Conservation (phyloP, 2,797 vertebrate species). For the Anguilla marmorata region DNA sequence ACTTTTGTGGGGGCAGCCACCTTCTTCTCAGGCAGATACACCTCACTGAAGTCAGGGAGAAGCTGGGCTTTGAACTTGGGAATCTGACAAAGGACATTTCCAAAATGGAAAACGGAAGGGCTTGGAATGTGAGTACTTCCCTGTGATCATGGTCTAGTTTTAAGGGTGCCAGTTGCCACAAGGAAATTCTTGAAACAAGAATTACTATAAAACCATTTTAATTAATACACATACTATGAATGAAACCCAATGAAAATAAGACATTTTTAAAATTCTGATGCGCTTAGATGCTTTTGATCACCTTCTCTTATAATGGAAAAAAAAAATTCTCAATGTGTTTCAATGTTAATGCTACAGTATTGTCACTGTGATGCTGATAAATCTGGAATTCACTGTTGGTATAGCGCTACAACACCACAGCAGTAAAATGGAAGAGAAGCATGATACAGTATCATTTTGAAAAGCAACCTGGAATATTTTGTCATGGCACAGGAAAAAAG, state of each 20-base stretch:
- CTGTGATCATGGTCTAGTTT: background rate
- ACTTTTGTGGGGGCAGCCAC: slow-evolving; percentile 77
- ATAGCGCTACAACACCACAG: background rate
- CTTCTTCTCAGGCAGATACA: slow-evolving; percentile 87
- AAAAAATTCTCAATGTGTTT: background rate
- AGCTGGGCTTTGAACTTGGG: slow-evolving; percentile 86
- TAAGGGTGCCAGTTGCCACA: background rate
- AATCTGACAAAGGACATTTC: slow-evolving; percentile 65
- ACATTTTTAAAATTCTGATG: background rate
- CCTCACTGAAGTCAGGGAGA: slow-evolving; percentile 80
- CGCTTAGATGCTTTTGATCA: background rate
- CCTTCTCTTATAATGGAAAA: background rate
- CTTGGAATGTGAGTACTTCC: background rate
- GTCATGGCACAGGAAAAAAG: too few relatives aligned
- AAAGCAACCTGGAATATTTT: too few relatives aligned
- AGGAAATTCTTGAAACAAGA: background rate
- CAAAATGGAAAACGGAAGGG: background rate
- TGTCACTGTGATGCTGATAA: background rate
- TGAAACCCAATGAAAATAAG: background rate
- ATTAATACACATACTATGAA: background rate
- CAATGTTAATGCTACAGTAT: background rate
- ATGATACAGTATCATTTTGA: too few relatives aligned
- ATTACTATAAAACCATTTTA: background rate
- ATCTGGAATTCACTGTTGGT: background rate
- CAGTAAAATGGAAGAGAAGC: too few relatives aligned